Percentiles rank a stretch among this genome's conserved stretches.
Evolutionary conservation across 2,888 invertebrate species (phyloP).

Genomic region (Chalcosyrphus nemorum): DNA sequence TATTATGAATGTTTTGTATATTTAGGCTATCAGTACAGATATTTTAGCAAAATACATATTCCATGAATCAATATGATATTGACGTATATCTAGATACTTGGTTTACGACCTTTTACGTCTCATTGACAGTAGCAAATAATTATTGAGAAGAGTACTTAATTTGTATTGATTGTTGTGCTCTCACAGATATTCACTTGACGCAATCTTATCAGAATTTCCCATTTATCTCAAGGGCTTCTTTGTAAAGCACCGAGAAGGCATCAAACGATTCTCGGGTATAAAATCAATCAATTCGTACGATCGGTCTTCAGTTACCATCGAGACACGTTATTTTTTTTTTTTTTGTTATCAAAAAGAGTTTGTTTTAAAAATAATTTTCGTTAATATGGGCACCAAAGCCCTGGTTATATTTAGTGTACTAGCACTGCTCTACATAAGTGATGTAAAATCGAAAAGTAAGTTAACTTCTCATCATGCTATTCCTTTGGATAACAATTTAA

Average conservation of each 20-base stretch:
- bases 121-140: slow-evolving; percentile 55
- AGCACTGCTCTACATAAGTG: neutral
- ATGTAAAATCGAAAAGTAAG: slow-evolving; percentile 58
- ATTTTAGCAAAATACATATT: neutral
- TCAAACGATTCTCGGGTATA: slow-evolving; percentile 48
- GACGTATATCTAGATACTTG: neutral
- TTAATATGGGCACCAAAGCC: slow-evolving; percentile 22
- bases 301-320: slow-evolving; percentile 48
- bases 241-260: slow-evolving; percentile 51
- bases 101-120: slow-evolving; percentile 4
- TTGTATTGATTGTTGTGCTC: slow-evolving; percentile 36
- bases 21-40: neutral
- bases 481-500: neutral
- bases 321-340: neutral
- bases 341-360: neutral
- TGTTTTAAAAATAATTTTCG: neutral
- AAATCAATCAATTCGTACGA: slow-evolving; percentile 26
- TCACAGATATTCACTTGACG: slow-evolving; percentile 43
- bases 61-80: neutral
- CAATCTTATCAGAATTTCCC: slow-evolving; percentile 65
- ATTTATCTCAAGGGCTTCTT: slow-evolving; percentile 58
- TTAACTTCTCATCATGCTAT: neutral
- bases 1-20: neutral
- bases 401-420: slow-evolving; percentile 36
- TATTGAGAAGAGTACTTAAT: slow-evolving; percentile 32